Percentiles rank a stretch among this genome's conserved stretches.
Conservation (phyloP, 1,140 invertebrate genomes). For the Melanaphis sacchari region DNA sequence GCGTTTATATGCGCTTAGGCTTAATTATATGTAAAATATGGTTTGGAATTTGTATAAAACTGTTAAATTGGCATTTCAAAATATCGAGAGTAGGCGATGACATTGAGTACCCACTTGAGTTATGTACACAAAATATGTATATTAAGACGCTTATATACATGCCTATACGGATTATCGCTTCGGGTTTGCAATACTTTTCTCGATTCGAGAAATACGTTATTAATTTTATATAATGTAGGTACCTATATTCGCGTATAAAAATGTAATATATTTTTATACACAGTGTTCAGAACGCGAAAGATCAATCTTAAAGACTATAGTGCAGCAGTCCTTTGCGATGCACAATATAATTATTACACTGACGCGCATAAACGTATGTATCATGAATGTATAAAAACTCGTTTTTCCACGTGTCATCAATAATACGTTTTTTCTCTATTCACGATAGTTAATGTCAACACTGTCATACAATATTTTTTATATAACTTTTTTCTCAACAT, state of each 20-base stretch:
- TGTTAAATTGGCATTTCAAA: not conserved
- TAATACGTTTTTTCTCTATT: not conserved
- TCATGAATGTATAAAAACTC: not conserved
- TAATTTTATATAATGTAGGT: not conserved
- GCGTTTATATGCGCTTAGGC: not conserved
- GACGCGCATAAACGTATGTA: not conserved
- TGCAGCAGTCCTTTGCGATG: slow-evolving; percentile 34
- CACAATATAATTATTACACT: slow-evolving; percentile 35
- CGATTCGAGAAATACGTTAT: not conserved
- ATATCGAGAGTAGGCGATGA: slow-evolving; percentile 33
- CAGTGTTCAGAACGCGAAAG: not conserved
- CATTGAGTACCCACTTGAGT: not conserved
- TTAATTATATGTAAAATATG: not conserved
- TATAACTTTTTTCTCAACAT: not conserved
- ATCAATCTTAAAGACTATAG: slow-evolving; percentile 13
- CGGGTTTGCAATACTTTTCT: slow-evolving; percentile 1
- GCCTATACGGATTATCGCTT: slow-evolving; percentile 6
- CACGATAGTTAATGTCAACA: slow-evolving; percentile 37
- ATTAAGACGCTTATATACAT: not conserved
- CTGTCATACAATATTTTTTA: slow-evolving; percentile 27
- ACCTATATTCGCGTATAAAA: not conserved
- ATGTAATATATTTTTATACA: slow-evolving; percentile 27
- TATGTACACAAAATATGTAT: not conserved
- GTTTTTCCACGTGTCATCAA: slow-evolving; percentile 52
- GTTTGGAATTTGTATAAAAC: not conserved